Base-by-base conservation (phyloP, 2,113 vertebrate species). In the Cynoglossus semilaevis region DNA sequence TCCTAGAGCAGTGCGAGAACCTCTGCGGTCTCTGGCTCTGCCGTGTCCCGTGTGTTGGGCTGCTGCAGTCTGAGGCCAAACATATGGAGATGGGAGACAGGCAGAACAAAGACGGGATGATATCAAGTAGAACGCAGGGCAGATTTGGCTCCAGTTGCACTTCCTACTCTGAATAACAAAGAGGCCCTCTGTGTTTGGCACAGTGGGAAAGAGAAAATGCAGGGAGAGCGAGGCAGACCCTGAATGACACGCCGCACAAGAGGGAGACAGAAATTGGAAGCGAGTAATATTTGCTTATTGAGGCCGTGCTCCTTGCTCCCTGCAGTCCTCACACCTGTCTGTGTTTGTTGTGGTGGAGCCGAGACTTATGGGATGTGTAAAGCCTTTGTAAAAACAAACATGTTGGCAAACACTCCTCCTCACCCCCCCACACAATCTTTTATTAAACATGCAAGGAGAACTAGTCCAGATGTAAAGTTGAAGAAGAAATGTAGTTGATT, bases 141-240 rank as follows among this genome's bases (percentile, higher is more conserved):
- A 60, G 59, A 81, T 82, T 85, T 85, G 84, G 82, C 81, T 83
- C 63, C 51, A 18, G 68, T 85, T 63, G 74, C 66, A 53, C 84
- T 88, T 86, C 82, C 82, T 77, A 76, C 71, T 79, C 75, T 38
- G 77, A 82, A 79, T 86, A 85, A 88, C 84, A 85, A 84, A 83
- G 81, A 81, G 64, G 58, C 58, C 70, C 72, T 84, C 67, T 84
- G 80, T 85, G 71, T 61, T 65, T 54, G 78, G 72, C 80, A 77
- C 70, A 71, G 78, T 79, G 80, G 75, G 76, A 70, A 67, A 69
- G 54, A 8, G 50, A 71, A 63, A 58, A 65, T 62, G 55, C 54
- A 51, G 63, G 59, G 62, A 36, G 56, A 52, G 43, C 11, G 37
- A 36, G 51, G 9, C 34, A 68, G 53, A 55, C n/a, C 6, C n/a